Conservation (phyloP, 1,140 invertebrate genomes). For the Theocolax elegans region DNA sequence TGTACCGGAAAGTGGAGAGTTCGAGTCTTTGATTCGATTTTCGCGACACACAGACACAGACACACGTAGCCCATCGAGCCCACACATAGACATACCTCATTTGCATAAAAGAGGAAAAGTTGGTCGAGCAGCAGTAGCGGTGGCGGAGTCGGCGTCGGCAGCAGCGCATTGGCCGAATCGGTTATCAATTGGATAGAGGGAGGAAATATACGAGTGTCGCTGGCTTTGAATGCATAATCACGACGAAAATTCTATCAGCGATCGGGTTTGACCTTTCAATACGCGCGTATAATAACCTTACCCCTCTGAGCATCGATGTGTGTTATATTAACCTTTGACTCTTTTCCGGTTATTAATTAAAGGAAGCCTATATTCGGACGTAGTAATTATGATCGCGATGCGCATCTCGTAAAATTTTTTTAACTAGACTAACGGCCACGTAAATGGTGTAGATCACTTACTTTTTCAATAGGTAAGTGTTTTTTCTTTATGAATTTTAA, state of each 20-base stretch:
- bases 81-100: background rate
- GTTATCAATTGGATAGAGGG: conserved; percentile 32
- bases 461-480: no score
- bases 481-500: no score
- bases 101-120: conserved; percentile 27
- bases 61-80: no score
- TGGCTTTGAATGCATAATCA: conserved; percentile 40
- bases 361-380: no score
- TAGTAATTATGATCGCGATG: no score
- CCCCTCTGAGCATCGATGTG: no score
- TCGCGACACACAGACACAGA: background rate
- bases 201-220: conserved; percentile 34
- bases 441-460: no score
- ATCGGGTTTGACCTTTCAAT: background rate
- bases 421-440: no score
- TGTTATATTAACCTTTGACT: no score
- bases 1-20: background rate
- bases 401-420: no score
- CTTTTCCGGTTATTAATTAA: conserved; percentile 18
- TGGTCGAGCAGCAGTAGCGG: background rate
- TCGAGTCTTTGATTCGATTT: conserved; percentile 22
- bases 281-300: background rate
- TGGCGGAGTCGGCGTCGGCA: background rate
- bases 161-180: conserved; percentile 14
- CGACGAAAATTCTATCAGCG: conserved; percentile 23